Conservation (phyloP, 92 coral and sea anemone species). For the Pocillopora grandis region DNA sequence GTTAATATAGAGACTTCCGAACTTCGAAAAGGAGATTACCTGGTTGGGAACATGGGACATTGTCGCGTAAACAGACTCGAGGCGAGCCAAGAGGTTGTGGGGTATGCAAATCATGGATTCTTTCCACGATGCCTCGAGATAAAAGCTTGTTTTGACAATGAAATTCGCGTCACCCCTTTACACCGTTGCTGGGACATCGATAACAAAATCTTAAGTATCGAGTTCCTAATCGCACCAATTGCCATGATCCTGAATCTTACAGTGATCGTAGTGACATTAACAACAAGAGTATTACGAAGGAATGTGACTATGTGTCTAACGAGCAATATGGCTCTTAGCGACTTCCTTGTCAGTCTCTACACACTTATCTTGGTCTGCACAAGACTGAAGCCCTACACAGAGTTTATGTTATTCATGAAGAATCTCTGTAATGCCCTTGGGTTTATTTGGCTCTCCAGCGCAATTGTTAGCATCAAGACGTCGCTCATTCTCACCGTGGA, state of each 20-base stretch:
- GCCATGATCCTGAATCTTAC: constrained; percentile 61
- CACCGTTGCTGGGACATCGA: constrained; percentile 83
- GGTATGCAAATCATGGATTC: constrained; percentile 61
- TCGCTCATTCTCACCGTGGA: constrained; percentile 65
- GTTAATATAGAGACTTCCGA: constrained; percentile 30
- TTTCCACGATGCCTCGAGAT: constrained; percentile 64
- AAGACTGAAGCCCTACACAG: constrained; percentile 61
- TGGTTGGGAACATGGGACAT: constrained; percentile 53
- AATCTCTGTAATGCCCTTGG: constrained; percentile 66
- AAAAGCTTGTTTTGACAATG: constrained; percentile 44
- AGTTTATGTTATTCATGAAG: constrained; percentile 50
- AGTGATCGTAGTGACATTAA: constrained; percentile 37
- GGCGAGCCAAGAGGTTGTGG: constrained; percentile 29
- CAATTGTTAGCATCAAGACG: constrained; percentile 50
- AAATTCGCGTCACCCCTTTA: constrained; percentile 49
- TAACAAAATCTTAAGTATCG: constrained; percentile 61
- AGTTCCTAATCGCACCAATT: constrained; percentile 54
- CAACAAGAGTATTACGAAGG: constrained; percentile 49
- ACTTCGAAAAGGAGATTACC: constrained; percentile 47
- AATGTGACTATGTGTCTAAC: constrained; percentile 66
- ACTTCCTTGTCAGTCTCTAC: constrained; percentile 58
- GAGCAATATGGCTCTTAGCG: constrained; percentile 76
- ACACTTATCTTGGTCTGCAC: constrained; percentile 50
- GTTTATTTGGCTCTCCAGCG: constrained; percentile 72
- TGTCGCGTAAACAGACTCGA: constrained; percentile 61